Percentiles rank a stretch among this genome's conserved stretches.
Evolutionary conservation across 92 coral and sea anemone species (phyloP).

Genomic region (Parazoanthus atlanticus): DNA sequence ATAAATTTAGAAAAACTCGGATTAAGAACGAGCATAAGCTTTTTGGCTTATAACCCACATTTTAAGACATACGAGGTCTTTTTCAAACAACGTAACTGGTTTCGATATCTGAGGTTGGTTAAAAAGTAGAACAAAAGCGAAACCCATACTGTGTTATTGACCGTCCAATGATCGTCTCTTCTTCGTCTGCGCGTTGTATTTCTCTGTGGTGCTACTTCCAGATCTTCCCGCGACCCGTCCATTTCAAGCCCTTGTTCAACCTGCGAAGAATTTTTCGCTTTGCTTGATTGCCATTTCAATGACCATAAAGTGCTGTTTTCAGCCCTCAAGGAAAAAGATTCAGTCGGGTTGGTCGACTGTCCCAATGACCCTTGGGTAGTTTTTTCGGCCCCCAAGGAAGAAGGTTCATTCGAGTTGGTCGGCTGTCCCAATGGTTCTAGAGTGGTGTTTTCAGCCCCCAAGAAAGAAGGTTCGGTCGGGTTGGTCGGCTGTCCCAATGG

Average conservation of each 20-base stretch:
- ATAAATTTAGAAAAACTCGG: no score
- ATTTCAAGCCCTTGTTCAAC: not conserved
- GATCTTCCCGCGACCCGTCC: not conserved
- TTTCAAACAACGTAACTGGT: not conserved
- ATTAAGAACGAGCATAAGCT: no score
- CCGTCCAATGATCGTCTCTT: constrained; percentile 7
- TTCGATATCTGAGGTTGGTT: no score
- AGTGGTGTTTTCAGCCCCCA: not conserved
- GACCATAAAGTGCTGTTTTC: not conserved
- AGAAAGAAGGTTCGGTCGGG: not conserved
- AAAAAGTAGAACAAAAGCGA: not conserved
- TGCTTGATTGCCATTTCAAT: not conserved
- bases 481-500: not conserved
- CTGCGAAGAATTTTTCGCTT: not conserved
- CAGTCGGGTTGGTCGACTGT: not conserved
- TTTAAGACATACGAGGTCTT: no score
- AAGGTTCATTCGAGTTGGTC: not conserved
- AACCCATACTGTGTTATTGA: not conserved
- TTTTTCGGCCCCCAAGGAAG: not conserved
- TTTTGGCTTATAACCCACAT: no score
- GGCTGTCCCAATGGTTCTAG: not conserved
- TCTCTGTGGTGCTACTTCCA: not conserved
- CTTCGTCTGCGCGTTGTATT: constrained; percentile 18
- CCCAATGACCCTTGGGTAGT: not conserved
- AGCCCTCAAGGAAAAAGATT: not conserved